Percentiles rank a stretch among this genome's conserved stretches.
Conservation (phyloP, 2,797 vertebrate genomes). For the Valencia hispanica region DNA sequence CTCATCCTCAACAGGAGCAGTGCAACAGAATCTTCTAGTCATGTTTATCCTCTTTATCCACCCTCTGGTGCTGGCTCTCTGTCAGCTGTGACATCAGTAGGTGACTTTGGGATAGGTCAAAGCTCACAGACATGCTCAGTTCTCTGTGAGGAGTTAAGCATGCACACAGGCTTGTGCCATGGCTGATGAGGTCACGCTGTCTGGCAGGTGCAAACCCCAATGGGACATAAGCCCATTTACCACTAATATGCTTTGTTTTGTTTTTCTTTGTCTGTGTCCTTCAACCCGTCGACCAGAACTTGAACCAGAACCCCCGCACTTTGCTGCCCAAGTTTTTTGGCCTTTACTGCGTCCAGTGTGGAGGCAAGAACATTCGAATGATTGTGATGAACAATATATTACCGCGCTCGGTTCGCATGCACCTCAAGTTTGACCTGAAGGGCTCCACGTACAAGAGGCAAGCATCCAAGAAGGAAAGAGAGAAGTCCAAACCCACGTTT, state of each 20-base stretch:
- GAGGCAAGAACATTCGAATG: slow-evolving; percentile 95
- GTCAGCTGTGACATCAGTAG: slow-evolving; percentile 54
- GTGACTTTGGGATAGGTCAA: slow-evolving; percentile 44
- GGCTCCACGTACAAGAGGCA: slow-evolving; percentile 96
- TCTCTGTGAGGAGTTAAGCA: slow-evolving; percentile 49
- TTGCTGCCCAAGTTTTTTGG: slow-evolving; percentile 98
- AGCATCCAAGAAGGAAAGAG: slow-evolving; percentile 94
- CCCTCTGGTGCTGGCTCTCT: slow-evolving; percentile 45
- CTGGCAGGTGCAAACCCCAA: slow-evolving; percentile 38
- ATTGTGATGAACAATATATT: slow-evolving; percentile 98
- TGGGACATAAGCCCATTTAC: not conserved
- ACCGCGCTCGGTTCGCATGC: slow-evolving; percentile 93
- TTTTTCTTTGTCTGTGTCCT: not conserved
- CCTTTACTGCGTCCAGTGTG: slow-evolving; percentile 95
- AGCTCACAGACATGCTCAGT: slow-evolving; percentile 33
- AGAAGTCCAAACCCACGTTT: slow-evolving; percentile 91
- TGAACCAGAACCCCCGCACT: slow-evolving; percentile 97
- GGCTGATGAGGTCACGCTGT: slow-evolving; percentile 43
- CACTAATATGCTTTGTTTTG: not conserved
- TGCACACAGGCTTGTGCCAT: slow-evolving; percentile 13
- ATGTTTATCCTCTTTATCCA: slow-evolving; percentile 63
- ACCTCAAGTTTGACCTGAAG: slow-evolving; percentile 96
- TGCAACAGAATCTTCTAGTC: slow-evolving; percentile 43
- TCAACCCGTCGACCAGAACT: slow-evolving; percentile 79
- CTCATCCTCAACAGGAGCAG: slow-evolving; percentile 19